A percentile compares a stretch with the other conserved stretches of the same genome.
Evolutionary conservation across 2,888 invertebrate species (phyloP).

Genomic region (Scaeva pyrastri): DNA sequence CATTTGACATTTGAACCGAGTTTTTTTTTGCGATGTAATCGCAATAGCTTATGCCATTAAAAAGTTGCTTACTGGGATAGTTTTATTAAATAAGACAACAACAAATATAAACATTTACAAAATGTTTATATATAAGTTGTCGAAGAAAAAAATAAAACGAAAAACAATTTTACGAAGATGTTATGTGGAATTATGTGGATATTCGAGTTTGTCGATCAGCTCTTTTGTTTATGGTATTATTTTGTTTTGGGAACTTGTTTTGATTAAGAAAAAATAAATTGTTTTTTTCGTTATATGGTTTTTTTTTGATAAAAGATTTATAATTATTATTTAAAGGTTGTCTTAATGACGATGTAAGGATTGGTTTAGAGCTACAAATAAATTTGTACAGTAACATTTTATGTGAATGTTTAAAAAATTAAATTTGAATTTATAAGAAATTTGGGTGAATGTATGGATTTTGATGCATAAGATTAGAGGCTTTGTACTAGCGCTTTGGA

Average conservation of each 20-base stretch:
- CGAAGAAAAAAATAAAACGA: background rate
- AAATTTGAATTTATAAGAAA: no score
- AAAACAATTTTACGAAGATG: conserved; percentile 30
- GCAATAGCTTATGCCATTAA: conserved; percentile 14
- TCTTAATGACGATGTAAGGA: background rate
- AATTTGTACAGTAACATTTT: no score
- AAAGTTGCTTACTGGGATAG: conserved; percentile 28
- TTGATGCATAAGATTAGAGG: no score
- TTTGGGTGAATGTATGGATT: no score
- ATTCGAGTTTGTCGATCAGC: conserved; percentile 38
- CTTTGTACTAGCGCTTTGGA: no score
- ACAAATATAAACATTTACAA: background rate
- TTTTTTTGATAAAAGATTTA: background rate
- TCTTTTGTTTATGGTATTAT: conserved; percentile 39
- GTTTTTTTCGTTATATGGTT: background rate
- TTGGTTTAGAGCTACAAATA: background rate
- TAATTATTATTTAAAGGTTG: background rate
- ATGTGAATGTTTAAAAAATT: no score
- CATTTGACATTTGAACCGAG: conserved; percentile 66
- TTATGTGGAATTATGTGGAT: conserved; percentile 30
- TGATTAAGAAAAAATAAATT: conserved; percentile 2
- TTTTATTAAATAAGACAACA: conserved; percentile 17
- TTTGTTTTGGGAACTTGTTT: conserved; percentile 28
- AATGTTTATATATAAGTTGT: background rate
- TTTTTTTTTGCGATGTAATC: conserved; percentile 37